phyloP scores from a whole-genome alignment of 37 sponge, comb jelly and placozoan genomes.

The Mnemiopsis leidyi region DNA sequence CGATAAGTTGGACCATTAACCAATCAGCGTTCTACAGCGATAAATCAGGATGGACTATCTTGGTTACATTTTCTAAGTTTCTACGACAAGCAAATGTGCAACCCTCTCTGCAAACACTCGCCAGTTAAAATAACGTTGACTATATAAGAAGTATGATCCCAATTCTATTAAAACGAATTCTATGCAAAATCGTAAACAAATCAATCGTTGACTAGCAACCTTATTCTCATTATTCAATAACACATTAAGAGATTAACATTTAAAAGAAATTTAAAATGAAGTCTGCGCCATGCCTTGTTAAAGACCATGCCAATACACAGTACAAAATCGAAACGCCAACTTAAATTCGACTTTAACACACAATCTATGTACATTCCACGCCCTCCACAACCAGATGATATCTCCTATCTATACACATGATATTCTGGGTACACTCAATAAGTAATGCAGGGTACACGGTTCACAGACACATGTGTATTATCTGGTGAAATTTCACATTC shows the following conservation, averaged over 20 bases:
- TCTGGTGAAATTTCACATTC: too few relatives aligned
- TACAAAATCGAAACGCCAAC: background rate
- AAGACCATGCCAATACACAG: background rate
- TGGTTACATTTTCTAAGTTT: too few relatives aligned
- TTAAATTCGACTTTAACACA: background rate
- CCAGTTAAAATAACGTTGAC: too few relatives aligned
- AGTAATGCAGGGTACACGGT: background rate
- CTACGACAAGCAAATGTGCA: too few relatives aligned
- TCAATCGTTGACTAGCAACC: background rate
- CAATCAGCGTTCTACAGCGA: too few relatives aligned
- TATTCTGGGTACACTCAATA: too few relatives aligned
- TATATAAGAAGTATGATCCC: too few relatives aligned
- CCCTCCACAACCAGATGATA: too few relatives aligned
- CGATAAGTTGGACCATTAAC: too few relatives aligned
- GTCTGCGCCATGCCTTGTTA: background rate
- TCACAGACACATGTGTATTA: background rate
- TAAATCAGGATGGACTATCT: too few relatives aligned
- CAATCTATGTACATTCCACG: background rate
- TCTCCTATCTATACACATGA: too few relatives aligned
- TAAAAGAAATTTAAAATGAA: background rate
- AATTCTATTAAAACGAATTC: background rate
- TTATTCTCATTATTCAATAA: background rate
- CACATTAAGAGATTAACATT: background rate
- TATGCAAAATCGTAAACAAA: background rate
- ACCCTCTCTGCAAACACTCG: too few relatives aligned